Conservation (phyloP, 2,888 invertebrate genomes). For the Apodemia duryi region DNA sequence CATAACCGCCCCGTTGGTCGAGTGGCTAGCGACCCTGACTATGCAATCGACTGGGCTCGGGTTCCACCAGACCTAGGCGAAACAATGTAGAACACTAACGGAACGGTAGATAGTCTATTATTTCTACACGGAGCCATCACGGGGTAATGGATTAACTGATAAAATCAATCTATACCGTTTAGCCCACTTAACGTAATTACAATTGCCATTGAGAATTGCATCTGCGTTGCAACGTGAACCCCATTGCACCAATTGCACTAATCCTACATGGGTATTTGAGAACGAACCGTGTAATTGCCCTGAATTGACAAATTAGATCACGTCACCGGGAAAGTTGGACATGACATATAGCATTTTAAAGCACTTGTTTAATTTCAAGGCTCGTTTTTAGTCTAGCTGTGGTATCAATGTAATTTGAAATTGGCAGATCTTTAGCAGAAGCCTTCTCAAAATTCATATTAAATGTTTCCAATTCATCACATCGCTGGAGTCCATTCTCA, state of each 20-base stretch:
- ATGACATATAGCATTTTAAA: constrained; percentile 23
- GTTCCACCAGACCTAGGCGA: too few relatives aligned
- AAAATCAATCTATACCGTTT: constrained; percentile 3
- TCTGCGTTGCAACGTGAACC: constrained; percentile 49
- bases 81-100: too few relatives aligned
- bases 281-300: constrained; percentile 65
- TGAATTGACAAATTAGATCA: constrained; percentile 62
- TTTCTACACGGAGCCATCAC: too few relatives aligned
- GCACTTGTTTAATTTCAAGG: constrained; percentile 9
- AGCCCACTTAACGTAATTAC: constrained; percentile 20
- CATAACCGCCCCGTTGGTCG: too few relatives aligned
- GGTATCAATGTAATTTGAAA: neutral
- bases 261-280: constrained; percentile 40
- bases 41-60: too few relatives aligned
- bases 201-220: constrained; percentile 65
- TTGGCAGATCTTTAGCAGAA: neutral
- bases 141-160: neutral
- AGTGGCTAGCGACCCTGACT: too few relatives aligned
- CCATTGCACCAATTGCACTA: constrained; percentile 55
- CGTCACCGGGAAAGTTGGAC: constrained; percentile 44
- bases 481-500: too few relatives aligned
- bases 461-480: too few relatives aligned
- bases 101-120: too few relatives aligned
- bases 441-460: too few relatives aligned
- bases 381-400: constrained; percentile 7